Conservation (phyloP, 2,113 vertebrate genomes). For the Nothoprocta perdicaria region DNA sequence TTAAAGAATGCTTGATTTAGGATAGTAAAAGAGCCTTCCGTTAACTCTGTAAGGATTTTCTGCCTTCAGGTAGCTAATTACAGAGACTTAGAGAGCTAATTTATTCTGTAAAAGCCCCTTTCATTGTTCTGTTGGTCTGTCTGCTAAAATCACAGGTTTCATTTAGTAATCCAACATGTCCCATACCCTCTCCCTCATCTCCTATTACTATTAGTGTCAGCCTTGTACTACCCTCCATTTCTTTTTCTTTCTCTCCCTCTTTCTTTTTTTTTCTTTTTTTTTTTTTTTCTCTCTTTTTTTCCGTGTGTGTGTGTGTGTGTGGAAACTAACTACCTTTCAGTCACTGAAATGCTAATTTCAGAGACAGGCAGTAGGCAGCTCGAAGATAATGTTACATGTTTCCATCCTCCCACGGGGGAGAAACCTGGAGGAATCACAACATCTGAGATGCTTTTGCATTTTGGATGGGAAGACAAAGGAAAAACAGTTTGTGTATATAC, state of each 20-base stretch:
- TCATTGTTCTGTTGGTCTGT: slow-evolving; percentile 40
- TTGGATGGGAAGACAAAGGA: slow-evolving; percentile 74
- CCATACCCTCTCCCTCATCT: slow-evolving; percentile 10
- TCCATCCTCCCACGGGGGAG: slow-evolving; percentile 64
- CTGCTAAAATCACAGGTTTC: slow-evolving; percentile 58
- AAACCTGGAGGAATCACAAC: slow-evolving; percentile 69
- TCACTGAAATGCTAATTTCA: slow-evolving; percentile 76
- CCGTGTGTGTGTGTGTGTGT: neutral
- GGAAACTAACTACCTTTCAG: slow-evolving; percentile 62
- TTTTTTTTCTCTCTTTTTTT: too few relatives aligned
- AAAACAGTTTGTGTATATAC: slow-evolving; percentile 48
- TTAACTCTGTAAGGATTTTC: slow-evolving; percentile 23
- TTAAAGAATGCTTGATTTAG: neutral
- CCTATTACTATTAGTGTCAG: slow-evolving; percentile 53
- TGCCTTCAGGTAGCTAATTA: slow-evolving; percentile 27
- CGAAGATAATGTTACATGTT: slow-evolving; percentile 77
- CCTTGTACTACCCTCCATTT: slow-evolving; percentile 22
- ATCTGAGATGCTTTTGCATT: slow-evolving; percentile 70
- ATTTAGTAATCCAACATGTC: slow-evolving; percentile 44
- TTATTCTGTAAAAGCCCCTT: slow-evolving; percentile 20
- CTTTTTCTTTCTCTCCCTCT: accelerated
- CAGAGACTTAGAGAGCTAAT: slow-evolving; percentile 33
- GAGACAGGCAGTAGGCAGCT: slow-evolving; percentile 74
- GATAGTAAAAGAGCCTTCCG: neutral
- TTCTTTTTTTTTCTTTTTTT: too few relatives aligned